These are phyloP conservation scores for Physella acuta DNA, from an alignment of 1,140 invertebrate species.

Conservation along the genomic window DNA sequence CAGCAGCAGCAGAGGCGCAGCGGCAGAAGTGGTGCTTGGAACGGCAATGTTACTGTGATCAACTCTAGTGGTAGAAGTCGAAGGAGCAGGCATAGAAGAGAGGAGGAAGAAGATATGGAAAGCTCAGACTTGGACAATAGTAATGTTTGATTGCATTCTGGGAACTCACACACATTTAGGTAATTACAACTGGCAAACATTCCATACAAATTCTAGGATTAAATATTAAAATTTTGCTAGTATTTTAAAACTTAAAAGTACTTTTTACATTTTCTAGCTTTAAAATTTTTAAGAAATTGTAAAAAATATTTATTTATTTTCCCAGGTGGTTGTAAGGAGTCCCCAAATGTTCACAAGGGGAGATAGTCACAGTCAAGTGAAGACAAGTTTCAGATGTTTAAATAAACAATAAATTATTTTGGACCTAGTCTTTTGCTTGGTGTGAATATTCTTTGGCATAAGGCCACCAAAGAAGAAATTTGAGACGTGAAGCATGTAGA, in stretches of 20 bases:
- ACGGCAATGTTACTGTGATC: constrained; percentile 1
- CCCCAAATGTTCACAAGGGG: no score
- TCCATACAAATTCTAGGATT: not conserved
- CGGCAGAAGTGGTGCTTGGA: not conserved
- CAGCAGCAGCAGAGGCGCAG: constrained; percentile 5
- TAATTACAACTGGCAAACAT: not conserved
- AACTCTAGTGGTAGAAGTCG: not conserved
- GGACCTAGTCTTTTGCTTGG: no score
- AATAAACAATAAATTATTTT: no score
- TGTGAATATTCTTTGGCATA: no score
- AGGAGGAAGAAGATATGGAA: not conserved
- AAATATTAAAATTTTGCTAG: not conserved
- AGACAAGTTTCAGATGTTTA: no score
- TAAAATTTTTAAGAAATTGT: not conserved
- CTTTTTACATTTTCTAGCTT: not conserved
- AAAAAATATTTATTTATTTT: not conserved
- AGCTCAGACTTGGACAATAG: constrained; percentile 19
- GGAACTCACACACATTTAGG: no score
- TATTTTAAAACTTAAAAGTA: not conserved
- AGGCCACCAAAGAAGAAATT: no score
- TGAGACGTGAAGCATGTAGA: no score
- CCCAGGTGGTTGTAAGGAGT: no score
- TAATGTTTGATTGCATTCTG: not conserved
- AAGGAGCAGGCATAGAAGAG: not conserved
- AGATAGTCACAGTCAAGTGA: no score